Evolutionary conservation across 1,140 invertebrate genomes (phyloP).

Genomic region (Achatina immaculata): DNA sequence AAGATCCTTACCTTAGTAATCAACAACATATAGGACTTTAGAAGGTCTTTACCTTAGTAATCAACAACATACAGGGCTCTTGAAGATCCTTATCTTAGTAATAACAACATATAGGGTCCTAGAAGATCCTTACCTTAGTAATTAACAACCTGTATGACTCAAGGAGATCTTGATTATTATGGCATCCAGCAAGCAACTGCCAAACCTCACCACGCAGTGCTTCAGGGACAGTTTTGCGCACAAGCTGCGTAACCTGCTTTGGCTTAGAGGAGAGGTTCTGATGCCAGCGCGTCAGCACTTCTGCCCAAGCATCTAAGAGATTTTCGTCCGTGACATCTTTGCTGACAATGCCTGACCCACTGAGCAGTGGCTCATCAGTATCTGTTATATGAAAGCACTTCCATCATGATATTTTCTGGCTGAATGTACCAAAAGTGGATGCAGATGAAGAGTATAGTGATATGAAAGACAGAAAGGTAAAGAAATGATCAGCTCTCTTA

Average conservation of each 20-base stretch:
- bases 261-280: constrained; percentile 65
- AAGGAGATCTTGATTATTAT: constrained; percentile 88
- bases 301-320: constrained; percentile 92
- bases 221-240: constrained; percentile 87
- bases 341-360: constrained; percentile 95
- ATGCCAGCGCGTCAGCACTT: constrained; percentile 86
- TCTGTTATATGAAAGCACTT: too few relatives aligned
- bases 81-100: too few relatives aligned
- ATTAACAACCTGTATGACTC: constrained; percentile 92
- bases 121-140: constrained; percentile 84
- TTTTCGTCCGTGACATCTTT: constrained; percentile 95
- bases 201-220: constrained; percentile 96
- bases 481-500: too few relatives aligned
- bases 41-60: too few relatives aligned
- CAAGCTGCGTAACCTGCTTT: constrained; percentile 61
- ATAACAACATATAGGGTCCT: too few relatives aligned
- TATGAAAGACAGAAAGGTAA: too few relatives aligned
- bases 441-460: too few relatives aligned
- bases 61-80: too few relatives aligned
- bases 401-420: too few relatives aligned
- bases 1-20: constrained; percentile 93
- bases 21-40: too few relatives aligned
- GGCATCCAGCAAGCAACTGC: constrained; percentile 91
- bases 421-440: too few relatives aligned
- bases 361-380: constrained; percentile 94